Conservation (phyloP, 2,113 vertebrate species). For the Salvelinus sp. region DNA sequence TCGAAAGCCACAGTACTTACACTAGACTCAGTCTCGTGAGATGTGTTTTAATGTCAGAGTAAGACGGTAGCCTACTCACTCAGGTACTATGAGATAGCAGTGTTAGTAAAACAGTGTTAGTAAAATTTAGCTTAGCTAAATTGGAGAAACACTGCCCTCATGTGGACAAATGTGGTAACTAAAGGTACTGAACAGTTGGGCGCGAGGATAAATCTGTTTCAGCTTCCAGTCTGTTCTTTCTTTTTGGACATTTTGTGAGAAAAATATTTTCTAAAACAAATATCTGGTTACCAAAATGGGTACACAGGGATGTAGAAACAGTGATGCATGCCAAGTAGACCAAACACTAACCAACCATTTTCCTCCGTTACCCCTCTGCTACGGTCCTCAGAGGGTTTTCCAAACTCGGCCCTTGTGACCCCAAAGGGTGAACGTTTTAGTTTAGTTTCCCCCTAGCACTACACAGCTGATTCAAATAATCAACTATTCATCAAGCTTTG, state of each 20-base stretch:
- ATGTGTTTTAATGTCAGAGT: background rate
- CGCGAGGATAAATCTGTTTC: background rate
- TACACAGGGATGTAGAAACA: no score
- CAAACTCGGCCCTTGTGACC: no score
- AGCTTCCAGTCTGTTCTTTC: slow-evolving; percentile 6
- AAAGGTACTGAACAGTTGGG: slow-evolving; percentile 6
- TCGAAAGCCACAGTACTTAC: slow-evolving; percentile 78
- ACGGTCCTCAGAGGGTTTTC: no score
- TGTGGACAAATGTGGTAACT: slow-evolving; percentile 39
- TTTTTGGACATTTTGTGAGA: slow-evolving; percentile 28
- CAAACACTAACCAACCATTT: no score
- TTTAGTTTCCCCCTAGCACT: no score
- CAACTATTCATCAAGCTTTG: no score
- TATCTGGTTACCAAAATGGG: no score
- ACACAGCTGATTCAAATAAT: no score
- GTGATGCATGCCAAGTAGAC: no score
- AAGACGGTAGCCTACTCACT: background rate
- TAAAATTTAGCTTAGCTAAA: background rate
- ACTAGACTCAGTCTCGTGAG: slow-evolving; percentile 81
- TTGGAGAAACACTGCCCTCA: slow-evolving; percentile 38
- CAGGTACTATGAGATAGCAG: background rate
- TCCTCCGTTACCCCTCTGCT: no score
- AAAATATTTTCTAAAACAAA: slow-evolving; percentile 24
- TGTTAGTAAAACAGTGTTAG: background rate
- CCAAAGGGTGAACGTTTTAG: no score